phyloP scores from a whole-genome alignment of 2,113 vertebrate genomes.

The Channa maculata region DNA sequence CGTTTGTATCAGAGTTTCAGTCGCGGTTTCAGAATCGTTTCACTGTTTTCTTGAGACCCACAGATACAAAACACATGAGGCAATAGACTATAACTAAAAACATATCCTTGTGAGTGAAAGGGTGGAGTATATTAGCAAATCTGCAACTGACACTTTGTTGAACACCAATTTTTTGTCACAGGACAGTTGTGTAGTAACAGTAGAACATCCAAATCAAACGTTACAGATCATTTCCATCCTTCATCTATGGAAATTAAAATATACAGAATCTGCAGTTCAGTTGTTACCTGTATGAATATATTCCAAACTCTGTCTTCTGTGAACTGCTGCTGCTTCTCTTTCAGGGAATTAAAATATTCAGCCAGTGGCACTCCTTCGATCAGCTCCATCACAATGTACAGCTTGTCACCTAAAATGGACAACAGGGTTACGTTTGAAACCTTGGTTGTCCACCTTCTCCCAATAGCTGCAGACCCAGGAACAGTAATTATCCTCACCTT shows the following conservation, averaged over 20 bases:
- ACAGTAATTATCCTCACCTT: slow-evolving; percentile 85
- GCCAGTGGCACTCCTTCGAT: slow-evolving; percentile 89
- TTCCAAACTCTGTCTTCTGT: slow-evolving; percentile 91
- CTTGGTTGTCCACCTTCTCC: background rate
- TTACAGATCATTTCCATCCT: background rate
- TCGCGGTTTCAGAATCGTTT: too few species aligned
- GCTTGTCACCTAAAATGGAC: slow-evolving; percentile 82
- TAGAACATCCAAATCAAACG: background rate
- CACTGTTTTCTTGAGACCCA: too few species aligned
- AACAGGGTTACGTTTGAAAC: fast-evolving
- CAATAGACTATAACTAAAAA: too few species aligned
- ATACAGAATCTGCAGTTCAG: too few species aligned
- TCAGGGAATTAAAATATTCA: slow-evolving; percentile 89
- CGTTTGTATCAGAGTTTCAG: too few species aligned
- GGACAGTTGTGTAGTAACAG: background rate
- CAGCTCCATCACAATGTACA: slow-evolving; percentile 94
- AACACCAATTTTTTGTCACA: background rate
- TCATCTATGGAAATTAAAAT: too few species aligned
- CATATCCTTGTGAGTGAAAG: too few species aligned
- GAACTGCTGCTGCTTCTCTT: slow-evolving; percentile 89
- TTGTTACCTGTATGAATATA: slow-evolving; percentile 91
- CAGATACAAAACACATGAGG: too few species aligned
- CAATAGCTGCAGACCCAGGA: background rate
- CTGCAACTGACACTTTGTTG: too few species aligned
- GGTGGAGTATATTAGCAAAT: too few species aligned